Evolutionary conservation across 1,140 invertebrate genomes (phyloP), one percentile per base, ranked within the genome.

Genomic region (Drosophila takahashii): DNA sequence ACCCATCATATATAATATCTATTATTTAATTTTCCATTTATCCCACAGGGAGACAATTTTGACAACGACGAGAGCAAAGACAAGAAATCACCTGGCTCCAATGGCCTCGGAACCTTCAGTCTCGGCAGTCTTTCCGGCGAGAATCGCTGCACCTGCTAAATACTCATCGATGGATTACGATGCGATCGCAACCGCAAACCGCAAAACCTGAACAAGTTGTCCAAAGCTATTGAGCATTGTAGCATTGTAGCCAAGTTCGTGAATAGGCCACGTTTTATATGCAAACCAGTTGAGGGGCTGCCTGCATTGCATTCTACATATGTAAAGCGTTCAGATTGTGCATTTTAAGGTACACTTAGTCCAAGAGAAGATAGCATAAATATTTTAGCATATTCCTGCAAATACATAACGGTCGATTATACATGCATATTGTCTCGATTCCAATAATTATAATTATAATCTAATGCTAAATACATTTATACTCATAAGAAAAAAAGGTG

Each of bases 71-170:
- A 91, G 45, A 77, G 73, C 45, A 81, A 92, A 79, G 90, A 92
- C 48, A 92, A 91, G 67, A 92, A 91, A 77, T 91, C 90, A 16
- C 86, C 92, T 13, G 91, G 92, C n/a, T 92, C 91, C n/a, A 92
- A 86, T 64, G 92, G 92, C 27, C 52, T 92, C 16, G 91, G 91
- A 44, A 92, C 92, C 61, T 92, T 92, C 37, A 92, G 84, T 48
- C 73, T 92, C 42, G 90, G 86, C 58, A 91, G 79, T 65, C 58
- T 90, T 39, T 91, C 89, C n/a, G 91, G 90, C 53, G 89, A 80
- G 29, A 91, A 91, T 72, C 80, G 92, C 42, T 92, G 91, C 85
- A 91, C 92, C 45, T 92, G 92, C 65, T 92, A 91, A 84, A 48
- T 57, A 29, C 6, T 42, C 18, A 26, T 34, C 34, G 42, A 57